These are phyloP conservation scores for Hylaea fasciaria DNA, from an alignment of 2,888 invertebrate genomes.

Conservation along the genomic window DNA sequence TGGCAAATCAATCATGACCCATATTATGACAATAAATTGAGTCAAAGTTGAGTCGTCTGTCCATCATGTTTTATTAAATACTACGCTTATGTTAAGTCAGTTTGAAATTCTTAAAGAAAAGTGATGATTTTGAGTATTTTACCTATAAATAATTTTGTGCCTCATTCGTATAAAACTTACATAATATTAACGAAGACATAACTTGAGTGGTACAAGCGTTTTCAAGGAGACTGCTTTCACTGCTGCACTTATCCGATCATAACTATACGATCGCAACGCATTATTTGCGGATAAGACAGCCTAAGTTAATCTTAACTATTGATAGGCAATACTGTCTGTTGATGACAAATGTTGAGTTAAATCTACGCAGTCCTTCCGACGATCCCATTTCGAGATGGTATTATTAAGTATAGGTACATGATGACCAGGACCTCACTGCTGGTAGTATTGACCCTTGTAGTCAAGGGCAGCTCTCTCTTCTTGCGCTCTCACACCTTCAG, in stretches of 20 bases:
- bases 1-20: conserved; percentile 4
- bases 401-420: conserved; percentile 16
- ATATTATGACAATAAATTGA: too few relatives aligned
- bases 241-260: conserved; percentile 2
- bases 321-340: conserved; percentile 24
- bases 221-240: neutral
- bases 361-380: conserved; percentile 34
- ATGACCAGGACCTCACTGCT: conserved; percentile 43
- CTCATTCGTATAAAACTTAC: neutral
- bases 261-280: conserved; percentile 11
- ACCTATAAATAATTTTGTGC: conserved; percentile 5
- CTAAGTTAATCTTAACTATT: conserved; percentile 6
- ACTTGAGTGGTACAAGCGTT: conserved; percentile 2
- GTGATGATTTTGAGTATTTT: conserved; percentile 10
- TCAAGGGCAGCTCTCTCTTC: conserved; percentile 81
- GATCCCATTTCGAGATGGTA: conserved; percentile 27
- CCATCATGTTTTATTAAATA: too few relatives aligned
- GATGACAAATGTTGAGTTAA: conserved; percentile 24
- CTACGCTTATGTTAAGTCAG: too few relatives aligned
- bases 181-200: neutral
- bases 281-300: neutral
- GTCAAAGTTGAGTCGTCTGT: too few relatives aligned
- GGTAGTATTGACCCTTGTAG: conserved; percentile 87
- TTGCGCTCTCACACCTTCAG: conserved; percentile 74
- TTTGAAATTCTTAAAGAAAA: neutral